These are phyloP conservation scores for Spongilla lacustris DNA, from an alignment of 37 sponge, comb jelly and placozoan species.

Conservation along the genomic window DNA sequence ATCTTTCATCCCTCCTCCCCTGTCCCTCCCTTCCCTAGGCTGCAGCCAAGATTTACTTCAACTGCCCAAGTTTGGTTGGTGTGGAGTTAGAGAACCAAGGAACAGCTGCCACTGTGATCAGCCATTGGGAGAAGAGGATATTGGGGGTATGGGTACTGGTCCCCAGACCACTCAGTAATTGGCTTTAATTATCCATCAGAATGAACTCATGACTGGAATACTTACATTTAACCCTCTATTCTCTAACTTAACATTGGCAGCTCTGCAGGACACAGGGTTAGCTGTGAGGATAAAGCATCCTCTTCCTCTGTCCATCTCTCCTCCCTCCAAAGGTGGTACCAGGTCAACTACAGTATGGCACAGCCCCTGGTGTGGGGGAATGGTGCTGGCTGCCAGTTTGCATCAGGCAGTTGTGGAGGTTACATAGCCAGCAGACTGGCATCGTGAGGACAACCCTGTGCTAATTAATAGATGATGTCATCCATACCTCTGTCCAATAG, in stretches of 20 bases:
- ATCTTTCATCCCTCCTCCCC: too few species aligned
- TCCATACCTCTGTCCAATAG: not conserved
- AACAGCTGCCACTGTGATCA: conserved; percentile 51
- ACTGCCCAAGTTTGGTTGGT: conserved; percentile 63
- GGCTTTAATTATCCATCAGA: conserved; percentile 26
- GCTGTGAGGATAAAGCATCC: not conserved
- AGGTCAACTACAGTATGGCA: conserved; percentile 60
- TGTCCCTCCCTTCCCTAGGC: conserved; percentile 14
- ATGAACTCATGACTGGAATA: conserved; percentile 86
- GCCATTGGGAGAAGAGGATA: conserved; percentile 88
- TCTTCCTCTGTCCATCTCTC: not conserved
- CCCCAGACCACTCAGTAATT: not conserved
- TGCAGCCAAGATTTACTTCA: conserved; percentile 67
- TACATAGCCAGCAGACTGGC: conserved; percentile 22
- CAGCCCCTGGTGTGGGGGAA: conserved; percentile 60
- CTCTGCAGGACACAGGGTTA: conserved; percentile 81
- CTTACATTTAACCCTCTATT: conserved; percentile 73
- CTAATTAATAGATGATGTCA: not conserved
- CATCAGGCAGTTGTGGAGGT: conserved; percentile 40
- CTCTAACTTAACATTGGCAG: conserved; percentile 73
- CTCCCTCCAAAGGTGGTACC: conserved; percentile 59
- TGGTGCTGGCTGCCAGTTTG: conserved; percentile 59
- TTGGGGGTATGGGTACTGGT: conserved; percentile 43
- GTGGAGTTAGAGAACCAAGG: conserved; percentile 91
- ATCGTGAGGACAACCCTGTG: not conserved